Evolutionary conservation across 2,113 vertebrate species (phyloP), one percentile per base, ranked within the genome.

Genomic region (Raja brachyura): DNA sequence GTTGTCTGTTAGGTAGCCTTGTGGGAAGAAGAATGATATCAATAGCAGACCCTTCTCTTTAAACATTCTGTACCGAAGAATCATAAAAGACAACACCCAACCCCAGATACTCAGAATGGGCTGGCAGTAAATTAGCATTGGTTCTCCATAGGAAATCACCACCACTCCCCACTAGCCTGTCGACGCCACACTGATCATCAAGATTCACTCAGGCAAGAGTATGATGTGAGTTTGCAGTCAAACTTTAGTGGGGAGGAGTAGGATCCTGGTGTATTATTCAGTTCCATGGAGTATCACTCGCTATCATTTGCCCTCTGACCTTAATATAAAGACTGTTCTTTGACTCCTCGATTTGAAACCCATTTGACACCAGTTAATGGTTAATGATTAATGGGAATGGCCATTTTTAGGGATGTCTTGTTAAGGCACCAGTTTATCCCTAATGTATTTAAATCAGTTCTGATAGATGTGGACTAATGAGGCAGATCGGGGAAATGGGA

Each of bases 391-490:
- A 88, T 63, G 83, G 83, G 59, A 88, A 5, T 11, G 5, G 5
- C 83, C 59, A 16, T 88, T 63, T 66, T 88, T 88, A 31, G 83
- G 83, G 83, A 88, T 6, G n/a, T 31, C 31, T 66, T 88, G 56
- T 63, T 66, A 66, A 88, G 56, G 31, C 83, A 31, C 28, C 83
- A 88, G 18, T 88, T 88, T 88, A 88, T 88, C 14, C 56, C 28
- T 88, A 63, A 88, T 88, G 83, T 56, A 31, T 88, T 88, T 63
- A 88, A 88, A 88, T 88, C 28, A 63, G 59, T 88, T 63, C 83
- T 88, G 83, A 88, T 88, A 88, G 83, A 88, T 88, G 83, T 88
- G 83, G 13, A 56, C 59, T 88, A 88, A 88, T 88, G 83, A 31
- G 59, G 59, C 83, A 61, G 81, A 61, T 86, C 54, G 31, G 83